These are phyloP conservation scores for Protomyctophum bolini DNA, from an alignment of 2,113 vertebrate genomes.

Conservation along the genomic window DNA sequence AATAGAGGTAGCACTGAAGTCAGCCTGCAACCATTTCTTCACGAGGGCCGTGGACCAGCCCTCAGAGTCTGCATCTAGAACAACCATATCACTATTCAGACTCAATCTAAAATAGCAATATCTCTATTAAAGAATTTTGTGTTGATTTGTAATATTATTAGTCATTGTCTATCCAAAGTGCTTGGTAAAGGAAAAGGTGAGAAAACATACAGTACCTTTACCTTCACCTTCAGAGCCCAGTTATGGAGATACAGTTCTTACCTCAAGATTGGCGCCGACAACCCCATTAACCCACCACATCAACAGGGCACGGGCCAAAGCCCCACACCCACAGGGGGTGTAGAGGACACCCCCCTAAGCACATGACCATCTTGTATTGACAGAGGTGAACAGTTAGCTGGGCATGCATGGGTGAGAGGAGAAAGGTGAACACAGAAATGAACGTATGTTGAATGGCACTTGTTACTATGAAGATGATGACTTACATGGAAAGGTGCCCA, in stretches of 20 bases:
- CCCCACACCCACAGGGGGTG: conserved; percentile 44
- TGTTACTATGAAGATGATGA: conserved; percentile 75
- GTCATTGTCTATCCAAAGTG: not conserved
- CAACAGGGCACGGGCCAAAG: conserved; percentile 51
- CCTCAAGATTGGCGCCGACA: conserved; percentile 49
- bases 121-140: not conserved
- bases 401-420: conserved; percentile 65
- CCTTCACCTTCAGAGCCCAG: not conserved
- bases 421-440: conserved; percentile 31
- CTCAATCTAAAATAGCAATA: not conserved
- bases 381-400: conserved; percentile 70
- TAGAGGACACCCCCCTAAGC: conserved; percentile 54
- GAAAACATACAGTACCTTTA: conserved; percentile 62
- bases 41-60: conserved; percentile 77
- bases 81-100: conserved; percentile 30
- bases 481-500: conserved; percentile 98
- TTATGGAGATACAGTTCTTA: conserved; percentile 55
- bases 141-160: not conserved
- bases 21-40: conserved; percentile 79
- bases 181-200: not conserved
- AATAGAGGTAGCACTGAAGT: conserved; percentile 69
- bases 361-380: conserved; percentile 75
- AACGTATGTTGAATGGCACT: conserved; percentile 58
- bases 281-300: conserved; percentile 57
- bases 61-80: conserved; percentile 71